phyloP scores from a whole-genome alignment of 2,113 vertebrate species.

The Gavia stellata region DNA sequence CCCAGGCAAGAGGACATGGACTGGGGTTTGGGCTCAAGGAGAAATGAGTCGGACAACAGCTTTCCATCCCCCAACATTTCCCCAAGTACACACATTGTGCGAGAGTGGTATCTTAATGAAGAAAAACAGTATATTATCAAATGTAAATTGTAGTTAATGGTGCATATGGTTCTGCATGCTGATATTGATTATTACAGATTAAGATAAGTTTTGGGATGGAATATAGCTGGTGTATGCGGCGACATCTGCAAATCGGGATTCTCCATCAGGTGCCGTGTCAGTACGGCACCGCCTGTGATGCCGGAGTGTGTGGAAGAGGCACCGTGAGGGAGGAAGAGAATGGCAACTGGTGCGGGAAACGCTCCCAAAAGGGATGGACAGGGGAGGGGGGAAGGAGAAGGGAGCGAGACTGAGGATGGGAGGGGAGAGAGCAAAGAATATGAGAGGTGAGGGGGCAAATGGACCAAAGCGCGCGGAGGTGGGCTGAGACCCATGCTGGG shows the following conservation, averaged over 20 bases:
- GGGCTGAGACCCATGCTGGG: accelerated
- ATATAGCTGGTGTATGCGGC: neutral
- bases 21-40: neutral
- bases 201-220: neutral
- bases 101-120: neutral
- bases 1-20: neutral
- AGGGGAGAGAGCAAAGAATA: accelerated
- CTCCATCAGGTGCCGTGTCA: neutral
- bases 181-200: conserved; percentile 18
- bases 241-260: neutral
- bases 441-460: neutral
- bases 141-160: conserved; percentile 29
- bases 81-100: accelerated
- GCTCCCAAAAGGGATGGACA: neutral
- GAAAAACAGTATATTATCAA: conserved; percentile 30
- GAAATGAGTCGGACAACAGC: neutral
- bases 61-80: neutral
- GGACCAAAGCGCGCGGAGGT: neutral
- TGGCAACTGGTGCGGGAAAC: neutral
- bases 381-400: neutral
- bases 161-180: conserved; percentile 3
- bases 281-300: accelerated
- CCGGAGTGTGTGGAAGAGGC: neutral
- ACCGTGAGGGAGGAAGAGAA: neutral
- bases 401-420: neutral